A percentile compares a stretch with the other conserved stretches of the same genome.
These are phyloP conservation scores for Sphecodes monilicornis DNA, from an alignment of 2,888 invertebrate species.

Conservation along the genomic window DNA sequence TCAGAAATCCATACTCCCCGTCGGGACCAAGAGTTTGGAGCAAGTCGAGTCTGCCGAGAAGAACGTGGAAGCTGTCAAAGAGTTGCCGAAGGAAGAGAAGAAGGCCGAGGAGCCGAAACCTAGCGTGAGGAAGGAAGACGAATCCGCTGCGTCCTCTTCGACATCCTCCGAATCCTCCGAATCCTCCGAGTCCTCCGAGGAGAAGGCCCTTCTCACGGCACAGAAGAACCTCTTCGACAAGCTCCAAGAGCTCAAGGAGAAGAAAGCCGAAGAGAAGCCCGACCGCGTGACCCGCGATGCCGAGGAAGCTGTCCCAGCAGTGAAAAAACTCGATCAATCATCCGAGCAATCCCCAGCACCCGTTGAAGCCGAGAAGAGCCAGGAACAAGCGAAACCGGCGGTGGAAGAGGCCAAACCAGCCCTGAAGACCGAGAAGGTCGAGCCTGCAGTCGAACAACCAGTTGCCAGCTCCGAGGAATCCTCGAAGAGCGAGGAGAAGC, in stretches of 20 bases:
- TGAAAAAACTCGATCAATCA: conserved; percentile 33
- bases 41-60: conserved; percentile 56
- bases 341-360: conserved; percentile 19
- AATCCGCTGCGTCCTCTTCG: conserved; percentile 21
- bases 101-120: conserved; percentile 62
- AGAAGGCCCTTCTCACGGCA: conserved; percentile 54
- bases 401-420: conserved; percentile 54
- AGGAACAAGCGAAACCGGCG: conserved; percentile 43
- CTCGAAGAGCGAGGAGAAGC: conserved; percentile 59
- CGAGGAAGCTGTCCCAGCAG: conserved; percentile 68
- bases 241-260: conserved; percentile 63
- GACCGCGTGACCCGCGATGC: conserved; percentile 80
- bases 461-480: conserved; percentile 45
- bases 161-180: conserved; percentile 57
- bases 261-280: conserved; percentile 78
- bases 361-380: conserved; percentile 44
- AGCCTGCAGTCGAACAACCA: conserved; percentile 34
- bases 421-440: conserved; percentile 51
- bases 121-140: conserved; percentile 57
- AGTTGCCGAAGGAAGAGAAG: conserved; percentile 65
- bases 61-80: conserved; percentile 49
- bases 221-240: conserved; percentile 60
- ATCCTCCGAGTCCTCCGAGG: conserved; percentile 63
- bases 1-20: conserved; percentile 50
- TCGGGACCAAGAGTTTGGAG: conserved; percentile 69